phyloP scores from a whole-genome alignment of 2,888 invertebrate genomes.

The Drosophila ezoana region DNA sequence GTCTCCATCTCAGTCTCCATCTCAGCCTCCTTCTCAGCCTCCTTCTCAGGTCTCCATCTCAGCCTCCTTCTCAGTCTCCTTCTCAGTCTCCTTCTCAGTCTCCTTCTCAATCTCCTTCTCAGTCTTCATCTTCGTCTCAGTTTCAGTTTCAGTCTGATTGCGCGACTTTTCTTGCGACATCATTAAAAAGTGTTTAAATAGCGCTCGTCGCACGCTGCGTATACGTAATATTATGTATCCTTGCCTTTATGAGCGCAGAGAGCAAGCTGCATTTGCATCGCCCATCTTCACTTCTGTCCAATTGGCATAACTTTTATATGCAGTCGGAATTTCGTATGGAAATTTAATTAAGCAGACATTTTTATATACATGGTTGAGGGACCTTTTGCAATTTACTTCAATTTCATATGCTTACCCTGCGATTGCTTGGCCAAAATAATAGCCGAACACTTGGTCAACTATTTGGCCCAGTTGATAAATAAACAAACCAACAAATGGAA shows the following conservation, averaged over 20 bases:
- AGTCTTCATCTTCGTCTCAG: no score
- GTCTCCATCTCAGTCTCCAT: no score
- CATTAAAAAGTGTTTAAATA: constrained; percentile 71
- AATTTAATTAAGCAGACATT: constrained; percentile 67
- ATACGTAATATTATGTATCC: constrained; percentile 39
- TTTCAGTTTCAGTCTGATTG: constrained; percentile 2
- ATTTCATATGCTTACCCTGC: constrained; percentile 29
- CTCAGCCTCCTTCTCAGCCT: background rate
- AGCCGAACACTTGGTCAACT: constrained; percentile 12
- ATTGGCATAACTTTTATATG: constrained; percentile 40
- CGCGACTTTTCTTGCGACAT: constrained; percentile 29
- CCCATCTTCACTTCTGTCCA: constrained; percentile 21
- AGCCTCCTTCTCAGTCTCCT: background rate
- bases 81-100: no score
- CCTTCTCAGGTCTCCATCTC: no score
- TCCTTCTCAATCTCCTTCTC: background rate
- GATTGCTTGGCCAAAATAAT: constrained; percentile 45
- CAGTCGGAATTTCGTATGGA: constrained; percentile 38
- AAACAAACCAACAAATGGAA: constrained; percentile 18
- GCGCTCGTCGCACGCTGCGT: constrained; percentile 43
- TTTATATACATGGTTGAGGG: background rate
- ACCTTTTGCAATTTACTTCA: constrained; percentile 19
- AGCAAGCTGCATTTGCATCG: constrained; percentile 29
- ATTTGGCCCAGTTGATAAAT: constrained; percentile 30
- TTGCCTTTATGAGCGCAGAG: constrained; percentile 47